Evolutionary conservation across 2,797 vertebrate species (phyloP), one percentile per base, ranked within the genome.

Genomic region (Sebastes diploproa): DNA sequence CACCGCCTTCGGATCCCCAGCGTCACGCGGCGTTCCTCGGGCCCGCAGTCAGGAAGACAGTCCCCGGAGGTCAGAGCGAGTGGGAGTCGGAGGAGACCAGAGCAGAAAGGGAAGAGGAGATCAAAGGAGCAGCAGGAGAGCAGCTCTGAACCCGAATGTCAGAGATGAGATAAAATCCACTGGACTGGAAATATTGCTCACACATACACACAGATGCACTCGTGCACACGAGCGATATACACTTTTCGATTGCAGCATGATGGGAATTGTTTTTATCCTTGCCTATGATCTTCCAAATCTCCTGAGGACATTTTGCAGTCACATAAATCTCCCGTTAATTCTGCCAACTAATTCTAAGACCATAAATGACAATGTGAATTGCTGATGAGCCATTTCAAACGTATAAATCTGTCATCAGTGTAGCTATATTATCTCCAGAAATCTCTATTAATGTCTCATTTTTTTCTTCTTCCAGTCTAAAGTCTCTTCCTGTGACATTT

Each of bases 111-210:
- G 77, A 71, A 50, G 68, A 86, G 38, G 54, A 72, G 75, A 90
- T 94, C 78, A 94, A 94, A 93, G 89, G 59, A 90, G 76, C 80
- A 88, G 91, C 83, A 61, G 89, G 92, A 87, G 84, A 80, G 71
- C n/a, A 55, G 83, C 75, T 84, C 80, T 84, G 72, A 86, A 85
- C 72, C 60, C 27, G 70, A 80, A 80, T 77, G 87, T 89, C 80
- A 82, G 84, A 71, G 78, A 89, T 46, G 82, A 85, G 81, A 88
- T 81, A n/a, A 87, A 84, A 90, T 86, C 83, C 72, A 83, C 72
- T 60, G 74, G 67, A 83, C 80, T 81, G 83, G 87, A 91, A 89
- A 85, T 58, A 75, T 59, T 64, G 67, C 71, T 72, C 64, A 72
- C 36, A 82, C 58, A 78, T 75, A 78, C 61, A 65, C 72, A 72